Evolutionary conservation across 2,888 invertebrate genomes (phyloP).

Genomic region (Spilarctia lutea): DNA sequence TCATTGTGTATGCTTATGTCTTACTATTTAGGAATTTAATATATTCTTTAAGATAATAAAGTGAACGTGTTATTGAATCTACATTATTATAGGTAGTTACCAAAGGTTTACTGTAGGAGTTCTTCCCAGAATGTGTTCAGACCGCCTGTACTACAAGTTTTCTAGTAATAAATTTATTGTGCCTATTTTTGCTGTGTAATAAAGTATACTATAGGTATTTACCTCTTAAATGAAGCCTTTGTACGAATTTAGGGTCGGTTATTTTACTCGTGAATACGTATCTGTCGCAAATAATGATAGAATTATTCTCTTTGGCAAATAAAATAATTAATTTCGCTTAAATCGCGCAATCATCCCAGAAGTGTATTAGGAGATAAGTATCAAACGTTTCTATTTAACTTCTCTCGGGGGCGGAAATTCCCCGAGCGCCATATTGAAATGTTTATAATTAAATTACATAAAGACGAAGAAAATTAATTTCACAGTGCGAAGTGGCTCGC

Average conservation of each 20-base stretch:
- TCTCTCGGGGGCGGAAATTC: slow-evolving; percentile 83
- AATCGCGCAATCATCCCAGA: slow-evolving; percentile 83
- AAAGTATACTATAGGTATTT: neutral
- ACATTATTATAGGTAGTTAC: neutral
- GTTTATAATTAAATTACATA: slow-evolving; percentile 87
- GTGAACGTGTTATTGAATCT: neutral
- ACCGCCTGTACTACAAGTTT: neutral
- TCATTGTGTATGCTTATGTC: no score
- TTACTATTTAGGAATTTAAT: neutral
- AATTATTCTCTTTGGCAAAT: slow-evolving; percentile 57
- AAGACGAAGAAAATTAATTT: slow-evolving; percentile 87
- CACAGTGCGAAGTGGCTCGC: slow-evolving; percentile 84
- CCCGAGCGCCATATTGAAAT: slow-evolving; percentile 86
- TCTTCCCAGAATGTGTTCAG: neutral
- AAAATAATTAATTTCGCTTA: slow-evolving; percentile 76
- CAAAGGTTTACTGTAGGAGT: neutral
- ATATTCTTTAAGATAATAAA: neutral
- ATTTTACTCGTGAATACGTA: slow-evolving; percentile 31
- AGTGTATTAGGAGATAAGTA: slow-evolving; percentile 86
- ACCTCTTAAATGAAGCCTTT: neutral
- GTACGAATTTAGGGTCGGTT: slow-evolving; percentile 6
- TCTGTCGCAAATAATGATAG: slow-evolving; percentile 43
- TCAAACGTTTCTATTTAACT: slow-evolving; percentile 87
- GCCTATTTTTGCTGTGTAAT: neutral
- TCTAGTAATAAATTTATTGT: neutral